A percentile compares a stretch with the other conserved stretches of the same genome.
Conservation (phyloP, 2,113 vertebrate species). For the Athene noctua region DNA sequence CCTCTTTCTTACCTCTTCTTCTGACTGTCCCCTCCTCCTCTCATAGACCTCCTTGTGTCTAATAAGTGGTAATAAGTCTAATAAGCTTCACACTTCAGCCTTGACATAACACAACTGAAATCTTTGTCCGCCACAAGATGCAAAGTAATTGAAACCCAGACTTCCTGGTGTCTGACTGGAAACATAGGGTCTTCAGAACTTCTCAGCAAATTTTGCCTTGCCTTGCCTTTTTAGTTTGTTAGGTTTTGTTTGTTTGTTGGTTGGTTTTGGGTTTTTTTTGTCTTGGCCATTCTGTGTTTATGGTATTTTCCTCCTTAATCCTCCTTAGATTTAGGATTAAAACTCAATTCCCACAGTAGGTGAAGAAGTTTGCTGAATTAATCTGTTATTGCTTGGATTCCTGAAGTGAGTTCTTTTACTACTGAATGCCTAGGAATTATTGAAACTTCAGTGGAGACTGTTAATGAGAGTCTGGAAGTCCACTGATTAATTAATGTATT, state of each 20-base stretch:
- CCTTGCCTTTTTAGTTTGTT: neutral
- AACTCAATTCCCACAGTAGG: neutral
- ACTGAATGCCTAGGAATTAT: neutral
- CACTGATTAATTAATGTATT: conserved; percentile 18
- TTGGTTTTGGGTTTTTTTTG: neutral
- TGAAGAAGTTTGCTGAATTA: neutral
- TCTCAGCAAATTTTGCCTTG: neutral
- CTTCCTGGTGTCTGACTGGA: neutral
- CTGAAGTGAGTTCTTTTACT: neutral
- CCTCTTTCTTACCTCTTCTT: neutral
- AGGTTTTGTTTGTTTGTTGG: neutral
- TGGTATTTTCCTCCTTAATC: neutral
- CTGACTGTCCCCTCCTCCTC: neutral
- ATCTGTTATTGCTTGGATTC: neutral
- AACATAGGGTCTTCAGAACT: neutral
- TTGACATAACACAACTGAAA: neutral
- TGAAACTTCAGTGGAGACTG: neutral
- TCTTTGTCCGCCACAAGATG: neutral
- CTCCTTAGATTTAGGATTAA: neutral
- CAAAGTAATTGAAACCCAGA: neutral
- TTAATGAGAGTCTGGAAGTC: conserved; percentile 14
- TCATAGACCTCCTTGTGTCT: neutral
- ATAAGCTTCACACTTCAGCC: neutral
- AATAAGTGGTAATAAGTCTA: neutral
- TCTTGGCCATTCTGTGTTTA: neutral